Conservation (phyloP, 2,888 invertebrate species). For the Diarsia rubi region DNA sequence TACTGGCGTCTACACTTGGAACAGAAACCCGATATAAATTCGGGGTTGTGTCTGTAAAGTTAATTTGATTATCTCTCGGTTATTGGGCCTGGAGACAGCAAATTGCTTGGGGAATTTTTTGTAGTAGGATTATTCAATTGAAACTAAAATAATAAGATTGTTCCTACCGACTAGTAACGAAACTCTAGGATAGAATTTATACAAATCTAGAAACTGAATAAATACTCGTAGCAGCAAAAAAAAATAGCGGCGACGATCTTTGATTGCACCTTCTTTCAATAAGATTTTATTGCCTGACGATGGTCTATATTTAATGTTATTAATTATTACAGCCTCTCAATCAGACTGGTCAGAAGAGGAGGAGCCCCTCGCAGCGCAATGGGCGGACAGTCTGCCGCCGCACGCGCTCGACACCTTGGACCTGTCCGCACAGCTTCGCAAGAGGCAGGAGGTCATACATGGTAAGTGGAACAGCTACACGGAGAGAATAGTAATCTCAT, state of each 20-base stretch:
- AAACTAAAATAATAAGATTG: too few relatives aligned
- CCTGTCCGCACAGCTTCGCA: slow-evolving; percentile 81
- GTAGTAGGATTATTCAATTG: too few relatives aligned
- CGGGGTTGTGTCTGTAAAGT: neutral
- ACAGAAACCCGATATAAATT: neutral
- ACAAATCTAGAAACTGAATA: neutral
- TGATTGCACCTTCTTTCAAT: neutral
- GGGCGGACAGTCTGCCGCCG: slow-evolving; percentile 86
- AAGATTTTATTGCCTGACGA: neutral
- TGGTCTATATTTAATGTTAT: neutral
- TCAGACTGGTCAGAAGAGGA: slow-evolving; percentile 89
- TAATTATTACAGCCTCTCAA: slow-evolving; percentile 78
- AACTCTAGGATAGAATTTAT: neutral
- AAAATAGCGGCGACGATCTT: neutral
- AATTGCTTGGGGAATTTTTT: too few relatives aligned
- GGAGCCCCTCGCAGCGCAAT: slow-evolving; percentile 85
- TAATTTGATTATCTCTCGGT: neutral
- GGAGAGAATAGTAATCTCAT: neutral
- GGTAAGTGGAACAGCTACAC: slow-evolving; percentile 73
- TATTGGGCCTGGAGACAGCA: neutral
- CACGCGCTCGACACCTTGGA: slow-evolving; percentile 81
- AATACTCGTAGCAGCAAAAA: neutral
- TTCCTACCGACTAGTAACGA: neutral
- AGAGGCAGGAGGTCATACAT: slow-evolving; percentile 89
- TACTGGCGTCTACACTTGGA: neutral